phyloP scores from a whole-genome alignment of 1,140 invertebrate species.

The Zaprionus lachaisei region DNA sequence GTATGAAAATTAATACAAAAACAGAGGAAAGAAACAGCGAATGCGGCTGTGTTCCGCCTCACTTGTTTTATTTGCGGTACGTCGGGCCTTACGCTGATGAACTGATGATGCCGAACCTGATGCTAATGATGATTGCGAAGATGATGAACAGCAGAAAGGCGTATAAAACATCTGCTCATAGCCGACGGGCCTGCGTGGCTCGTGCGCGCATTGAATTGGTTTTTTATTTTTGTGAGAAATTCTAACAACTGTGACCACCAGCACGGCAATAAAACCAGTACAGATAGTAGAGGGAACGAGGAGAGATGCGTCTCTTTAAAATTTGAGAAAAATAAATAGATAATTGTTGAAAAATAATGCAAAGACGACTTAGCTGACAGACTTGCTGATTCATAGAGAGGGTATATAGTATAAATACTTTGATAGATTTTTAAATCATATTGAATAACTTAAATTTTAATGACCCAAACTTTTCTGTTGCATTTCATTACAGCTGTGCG shows the following conservation, averaged over 20 bases:
- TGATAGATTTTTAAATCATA: not conserved
- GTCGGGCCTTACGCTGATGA: constrained; percentile 34
- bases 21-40: constrained; percentile 28
- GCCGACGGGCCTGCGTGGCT: constrained; percentile 25
- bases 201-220: constrained; percentile 17
- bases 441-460: no score
- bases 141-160: constrained; percentile 16
- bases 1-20: constrained; percentile 78
- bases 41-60: constrained; percentile 41
- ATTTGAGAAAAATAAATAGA: not conserved
- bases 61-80: constrained; percentile 35
- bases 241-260: constrained; percentile 63
- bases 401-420: not conserved
- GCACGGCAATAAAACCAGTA: constrained; percentile 24
- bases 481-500: constrained; percentile 34
- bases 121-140: constrained; percentile 8
- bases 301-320: not conserved
- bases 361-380: not conserved
- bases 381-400: not conserved
- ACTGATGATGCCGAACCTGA: constrained; percentile 28
- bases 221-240: constrained; percentile 45
- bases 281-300: not conserved
- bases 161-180: constrained; percentile 35
- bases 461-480: not conserved
- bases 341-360: not conserved